Base-by-base conservation (phyloP, 1,140 invertebrate species). In the Oreohelix idahoensis region DNA sequence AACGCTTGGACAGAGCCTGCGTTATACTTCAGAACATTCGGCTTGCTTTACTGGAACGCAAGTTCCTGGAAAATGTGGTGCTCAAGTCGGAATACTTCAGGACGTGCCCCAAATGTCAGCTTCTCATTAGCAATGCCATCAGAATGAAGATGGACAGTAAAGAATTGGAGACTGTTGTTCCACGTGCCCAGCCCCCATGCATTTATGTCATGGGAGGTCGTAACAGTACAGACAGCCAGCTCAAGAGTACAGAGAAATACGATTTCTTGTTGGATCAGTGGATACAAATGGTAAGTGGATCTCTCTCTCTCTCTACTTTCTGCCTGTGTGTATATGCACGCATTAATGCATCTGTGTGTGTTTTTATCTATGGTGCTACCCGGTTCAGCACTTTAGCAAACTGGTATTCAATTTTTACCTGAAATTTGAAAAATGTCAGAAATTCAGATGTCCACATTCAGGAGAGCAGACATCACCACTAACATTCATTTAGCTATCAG, bases 161-260 rank as follows among this genome's bases (percentile, higher is more conserved):
- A 20, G 86, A 87, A 23, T 80, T 91, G 79, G 87, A 89, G 42
- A 69, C 86, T 74, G 80, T 90, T 20, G 86, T 86, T 0, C 88
- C 89, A 0, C 87, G 92, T 69, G 89, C 89, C 0, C 89, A 91
- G 83, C 90, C 91, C 1, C 90, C 97, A 89, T 95, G 90, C 84
- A 89, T 92, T 35, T 92, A 91, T 85, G 91, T 92, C 11, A 86
- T 92, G 20, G 91, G 91, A n/a, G 91, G 91, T 0, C 74, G 91
- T n/a, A 92, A 91, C 82, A 90, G 89, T 76, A 87, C 87, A 8
- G 89, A 91, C 51, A 91, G 90, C 77, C 91, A 92, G 86, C 83
- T 92, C 15, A 89, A 86, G 49, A 91, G 89, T 83, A 90, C 89
- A 83, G 91, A 92, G 81, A 86, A 88, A 84, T 92, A 91, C 84